phyloP scores from a whole-genome alignment of 1,140 invertebrate species.

The Drosophila ananassae region DNA sequence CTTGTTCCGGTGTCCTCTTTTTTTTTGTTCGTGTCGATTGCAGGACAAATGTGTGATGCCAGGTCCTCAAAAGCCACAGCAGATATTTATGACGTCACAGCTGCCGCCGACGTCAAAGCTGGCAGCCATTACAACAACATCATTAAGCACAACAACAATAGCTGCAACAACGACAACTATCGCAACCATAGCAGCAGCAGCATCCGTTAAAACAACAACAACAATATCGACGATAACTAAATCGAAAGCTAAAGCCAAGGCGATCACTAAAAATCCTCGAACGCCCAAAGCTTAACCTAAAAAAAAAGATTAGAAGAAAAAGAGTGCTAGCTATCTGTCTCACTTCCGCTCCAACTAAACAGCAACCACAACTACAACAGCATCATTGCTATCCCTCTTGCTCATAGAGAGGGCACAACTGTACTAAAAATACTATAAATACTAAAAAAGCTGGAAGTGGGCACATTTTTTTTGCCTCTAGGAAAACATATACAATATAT shows the following conservation, averaged over 20 bases:
- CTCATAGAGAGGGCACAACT: conserved; percentile 25
- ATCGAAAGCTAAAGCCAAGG: conserved; percentile 25
- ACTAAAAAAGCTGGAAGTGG: conserved; percentile 40
- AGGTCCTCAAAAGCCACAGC: conserved; percentile 62
- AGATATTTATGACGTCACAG: conserved; percentile 78
- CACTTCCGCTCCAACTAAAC: not conserved
- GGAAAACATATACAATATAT: conserved; percentile 9
- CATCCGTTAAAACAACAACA: conserved; percentile 10
- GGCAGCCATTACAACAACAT: conserved; percentile 23
- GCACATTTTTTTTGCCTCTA: conserved; percentile 26
- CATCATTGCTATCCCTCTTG: not conserved
- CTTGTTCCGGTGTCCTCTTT: not conserved
- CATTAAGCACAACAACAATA: conserved; percentile 19
- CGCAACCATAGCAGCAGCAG: conserved; percentile 12
- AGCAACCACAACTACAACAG: not conserved
- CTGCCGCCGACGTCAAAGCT: conserved; percentile 39
- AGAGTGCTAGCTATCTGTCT: not conserved
- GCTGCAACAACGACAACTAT: conserved; percentile 17
- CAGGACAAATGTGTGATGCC: conserved; percentile 84
- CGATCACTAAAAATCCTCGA: conserved; percentile 35
- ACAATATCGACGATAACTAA: conserved; percentile 35
- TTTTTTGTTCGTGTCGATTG: conserved; percentile 42
- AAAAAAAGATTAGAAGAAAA: not conserved
- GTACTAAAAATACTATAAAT: conserved; percentile 31
- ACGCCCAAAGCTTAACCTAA: conserved; percentile 55